phyloP scores from a whole-genome alignment of 2,797 vertebrate genomes.

The Leptoclinus maculatus region DNA sequence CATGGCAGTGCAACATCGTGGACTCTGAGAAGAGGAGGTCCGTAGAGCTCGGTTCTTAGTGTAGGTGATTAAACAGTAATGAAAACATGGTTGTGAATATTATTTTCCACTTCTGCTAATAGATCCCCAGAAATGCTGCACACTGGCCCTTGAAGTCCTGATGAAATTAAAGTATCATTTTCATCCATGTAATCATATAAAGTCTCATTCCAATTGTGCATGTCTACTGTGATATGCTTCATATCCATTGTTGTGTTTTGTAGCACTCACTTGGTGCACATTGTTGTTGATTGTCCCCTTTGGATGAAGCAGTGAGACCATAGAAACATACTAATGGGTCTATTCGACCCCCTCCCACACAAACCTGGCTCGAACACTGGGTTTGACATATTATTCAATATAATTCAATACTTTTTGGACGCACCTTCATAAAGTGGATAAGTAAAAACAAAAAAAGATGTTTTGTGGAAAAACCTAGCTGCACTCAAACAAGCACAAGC shows the following conservation, averaged over 20 bases:
- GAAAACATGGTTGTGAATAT: no score
- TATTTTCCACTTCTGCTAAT: no score
- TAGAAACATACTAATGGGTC: not conserved
- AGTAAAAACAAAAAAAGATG: slow-evolving; percentile 6
- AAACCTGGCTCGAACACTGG: not conserved
- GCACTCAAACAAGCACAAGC: not conserved
- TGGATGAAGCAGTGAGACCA: not conserved
- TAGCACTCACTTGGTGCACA: not conserved
- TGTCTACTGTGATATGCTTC: not conserved
- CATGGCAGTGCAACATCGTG: not conserved
- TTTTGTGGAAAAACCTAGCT: slow-evolving; percentile 17
- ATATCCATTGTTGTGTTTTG: not conserved
- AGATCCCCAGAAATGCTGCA: no score
- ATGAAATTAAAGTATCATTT: not conserved
- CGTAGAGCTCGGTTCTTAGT: not conserved
- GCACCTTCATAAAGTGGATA: no score
- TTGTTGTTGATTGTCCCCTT: not conserved
- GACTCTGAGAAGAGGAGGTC: not conserved
- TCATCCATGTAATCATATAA: not conserved
- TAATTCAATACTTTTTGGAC: not conserved
- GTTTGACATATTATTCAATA: not conserved
- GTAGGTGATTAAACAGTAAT: no score
- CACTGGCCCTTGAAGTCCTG: no score
- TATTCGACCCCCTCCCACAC: not conserved
- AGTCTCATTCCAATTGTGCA: not conserved